These are phyloP conservation scores for Trachymyrmex septentrionalis DNA, from an alignment of 1,140 invertebrate species.

Conservation along the genomic window DNA sequence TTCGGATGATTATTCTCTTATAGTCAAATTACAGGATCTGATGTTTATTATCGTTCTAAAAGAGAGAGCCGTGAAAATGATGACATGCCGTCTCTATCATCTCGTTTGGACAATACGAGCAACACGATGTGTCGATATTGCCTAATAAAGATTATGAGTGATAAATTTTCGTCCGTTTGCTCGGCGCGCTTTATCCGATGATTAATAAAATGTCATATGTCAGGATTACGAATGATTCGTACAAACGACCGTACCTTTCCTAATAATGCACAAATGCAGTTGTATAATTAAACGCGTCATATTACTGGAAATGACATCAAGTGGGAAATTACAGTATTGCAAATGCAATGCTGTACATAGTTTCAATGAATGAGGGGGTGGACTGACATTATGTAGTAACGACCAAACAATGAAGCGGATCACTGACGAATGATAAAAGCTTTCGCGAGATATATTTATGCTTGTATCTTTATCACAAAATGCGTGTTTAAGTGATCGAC, in stretches of 20 bases:
- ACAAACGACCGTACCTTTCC: slow-evolving; percentile 20
- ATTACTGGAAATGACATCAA: slow-evolving; percentile 45
- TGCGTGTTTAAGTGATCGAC: slow-evolving; percentile 17
- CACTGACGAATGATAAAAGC: slow-evolving; percentile 45
- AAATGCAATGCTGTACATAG: slow-evolving; percentile 26
- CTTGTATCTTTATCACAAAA: slow-evolving; percentile 24
- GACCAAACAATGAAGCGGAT: slow-evolving; percentile 45
- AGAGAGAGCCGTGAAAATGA: slow-evolving; percentile 58
- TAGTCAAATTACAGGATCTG: slow-evolving; percentile 11
- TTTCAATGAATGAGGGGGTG: slow-evolving; percentile 28
- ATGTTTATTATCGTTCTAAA: slow-evolving; percentile 61
- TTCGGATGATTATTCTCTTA: slow-evolving; percentile 19
- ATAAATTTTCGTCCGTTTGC: slow-evolving; percentile 61
- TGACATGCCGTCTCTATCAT: neutral
- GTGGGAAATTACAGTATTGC: slow-evolving; percentile 53
- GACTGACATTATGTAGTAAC: slow-evolving; percentile 45
- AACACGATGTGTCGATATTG: neutral
- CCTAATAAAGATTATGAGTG: slow-evolving; percentile 63
- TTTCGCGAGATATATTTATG: slow-evolving; percentile 3
- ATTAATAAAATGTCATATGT: slow-evolving; percentile 64
- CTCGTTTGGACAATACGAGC: slow-evolving; percentile 31
- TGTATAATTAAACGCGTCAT: slow-evolving; percentile 58
- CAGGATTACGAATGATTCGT: slow-evolving; percentile 49
- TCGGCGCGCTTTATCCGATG: slow-evolving; percentile 40
- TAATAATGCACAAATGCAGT: slow-evolving; percentile 51